Conservation (phyloP, 2,888 invertebrate genomes). For the Coenonympha arcania region DNA sequence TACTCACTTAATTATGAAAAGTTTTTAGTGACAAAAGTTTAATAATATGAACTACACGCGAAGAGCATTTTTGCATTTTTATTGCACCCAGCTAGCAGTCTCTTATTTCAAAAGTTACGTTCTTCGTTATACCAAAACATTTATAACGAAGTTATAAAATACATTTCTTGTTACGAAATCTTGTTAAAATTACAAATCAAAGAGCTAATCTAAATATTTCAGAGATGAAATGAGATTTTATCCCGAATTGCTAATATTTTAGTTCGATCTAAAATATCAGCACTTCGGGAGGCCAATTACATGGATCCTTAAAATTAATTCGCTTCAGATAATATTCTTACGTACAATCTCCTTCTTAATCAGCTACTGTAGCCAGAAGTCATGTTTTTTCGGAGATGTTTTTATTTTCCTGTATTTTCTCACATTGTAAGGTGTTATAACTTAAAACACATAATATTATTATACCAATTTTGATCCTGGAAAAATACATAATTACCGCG, state of each 20-base stretch:
- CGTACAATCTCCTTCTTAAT: constrained; percentile 1
- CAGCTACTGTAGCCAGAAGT: background rate
- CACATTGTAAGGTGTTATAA: no score
- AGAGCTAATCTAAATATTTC: background rate
- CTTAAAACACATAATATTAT: no score
- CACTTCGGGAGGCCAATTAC: constrained; percentile 10
- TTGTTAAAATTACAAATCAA: background rate
- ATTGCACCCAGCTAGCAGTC: no score
- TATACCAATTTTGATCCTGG: no score
- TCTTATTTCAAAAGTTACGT: background rate
- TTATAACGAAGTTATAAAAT: no score
- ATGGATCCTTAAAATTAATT: constrained; percentile 12
- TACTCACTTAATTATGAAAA: no score
- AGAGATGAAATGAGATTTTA: constrained; percentile 4
- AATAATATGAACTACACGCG: no score
- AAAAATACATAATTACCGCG: no score
- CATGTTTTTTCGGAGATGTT: background rate
- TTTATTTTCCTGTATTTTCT: no score
- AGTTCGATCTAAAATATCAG: constrained; percentile 12
- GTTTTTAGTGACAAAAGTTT: no score
- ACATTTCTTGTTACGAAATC: background rate
- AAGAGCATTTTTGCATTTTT: no score
- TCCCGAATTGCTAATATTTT: no score
- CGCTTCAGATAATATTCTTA: constrained; percentile 2
- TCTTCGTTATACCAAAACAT: background rate